Conservation (phyloP, 2,797 vertebrate genomes). For the Hippocampus kuda region DNA sequence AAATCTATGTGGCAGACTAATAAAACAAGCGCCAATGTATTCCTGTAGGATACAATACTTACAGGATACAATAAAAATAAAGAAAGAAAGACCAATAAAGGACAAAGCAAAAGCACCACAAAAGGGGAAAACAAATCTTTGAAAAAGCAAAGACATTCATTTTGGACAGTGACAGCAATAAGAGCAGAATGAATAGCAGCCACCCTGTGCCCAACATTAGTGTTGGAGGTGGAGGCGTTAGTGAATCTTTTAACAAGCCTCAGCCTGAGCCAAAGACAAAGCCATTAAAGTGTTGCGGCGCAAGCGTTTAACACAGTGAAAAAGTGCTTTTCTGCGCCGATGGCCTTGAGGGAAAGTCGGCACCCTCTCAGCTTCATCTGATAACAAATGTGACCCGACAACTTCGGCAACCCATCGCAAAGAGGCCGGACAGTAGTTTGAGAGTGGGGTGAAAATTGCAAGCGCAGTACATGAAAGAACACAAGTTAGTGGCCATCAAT, state of each 20-base stretch:
- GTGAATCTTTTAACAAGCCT: conserved; percentile 2
- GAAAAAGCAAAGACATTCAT: neutral
- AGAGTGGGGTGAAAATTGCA: neutral
- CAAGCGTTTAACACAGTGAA: neutral
- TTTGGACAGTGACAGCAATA: neutral
- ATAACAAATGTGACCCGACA: neutral
- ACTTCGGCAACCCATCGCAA: neutral
- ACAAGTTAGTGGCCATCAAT: neutral
- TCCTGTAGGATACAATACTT: neutral
- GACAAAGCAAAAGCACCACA: neutral
- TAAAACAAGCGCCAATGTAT: neutral
- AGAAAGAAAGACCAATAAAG: neutral
- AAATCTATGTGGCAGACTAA: neutral
- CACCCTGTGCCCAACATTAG: neutral
- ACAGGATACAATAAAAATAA: neutral
- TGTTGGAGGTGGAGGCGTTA: neutral
- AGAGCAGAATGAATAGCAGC: neutral
- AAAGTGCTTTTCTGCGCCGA: neutral
- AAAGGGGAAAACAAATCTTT: neutral
- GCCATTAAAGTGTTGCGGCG: neutral
- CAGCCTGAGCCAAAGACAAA: conserved; percentile 4
- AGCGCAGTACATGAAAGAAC: neutral
- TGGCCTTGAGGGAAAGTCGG: neutral
- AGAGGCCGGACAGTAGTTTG: neutral
- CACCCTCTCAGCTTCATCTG: neutral